These are phyloP conservation scores for Hemibagrus guttatus DNA, from an alignment of 2,797 vertebrate genomes.

Conservation along the genomic window DNA sequence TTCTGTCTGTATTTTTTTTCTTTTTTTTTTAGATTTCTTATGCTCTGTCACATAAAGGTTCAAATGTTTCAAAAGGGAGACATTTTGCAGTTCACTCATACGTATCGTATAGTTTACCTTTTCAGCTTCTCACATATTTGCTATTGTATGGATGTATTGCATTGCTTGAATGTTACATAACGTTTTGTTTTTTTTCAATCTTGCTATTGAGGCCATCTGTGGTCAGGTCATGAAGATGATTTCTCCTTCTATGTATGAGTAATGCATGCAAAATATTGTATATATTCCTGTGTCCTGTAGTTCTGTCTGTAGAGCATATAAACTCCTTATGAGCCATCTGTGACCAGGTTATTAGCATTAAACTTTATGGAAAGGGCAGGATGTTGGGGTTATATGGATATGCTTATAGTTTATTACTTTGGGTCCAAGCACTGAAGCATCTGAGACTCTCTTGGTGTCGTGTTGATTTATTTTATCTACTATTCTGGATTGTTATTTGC, in stretches of 20 bases:
- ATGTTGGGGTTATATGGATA: background rate
- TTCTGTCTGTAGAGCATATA: slow-evolving; percentile 22
- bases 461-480: background rate
- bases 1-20: background rate
- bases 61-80: background rate
- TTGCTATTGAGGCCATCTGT: background rate
- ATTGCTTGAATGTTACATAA: background rate
- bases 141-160: background rate
- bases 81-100: background rate
- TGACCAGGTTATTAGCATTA: slow-evolving; percentile 25
- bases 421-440: background rate
- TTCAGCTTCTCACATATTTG: background rate
- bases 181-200: background rate
- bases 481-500: background rate
- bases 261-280: background rate
- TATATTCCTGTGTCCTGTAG: background rate
- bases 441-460: background rate
- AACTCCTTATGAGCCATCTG: slow-evolving; percentile 14
- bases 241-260: background rate
- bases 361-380: slow-evolving; percentile 1
- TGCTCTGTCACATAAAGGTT: slow-evolving; percentile 1
- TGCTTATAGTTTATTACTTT: background rate
- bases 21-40: background rate
- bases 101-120: background rate
- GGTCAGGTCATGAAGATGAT: background rate